A percentile compares a stretch with the other conserved stretches of the same genome.
Conservation (phyloP, 2,113 vertebrate genomes). For the Atractosteus spatula region DNA sequence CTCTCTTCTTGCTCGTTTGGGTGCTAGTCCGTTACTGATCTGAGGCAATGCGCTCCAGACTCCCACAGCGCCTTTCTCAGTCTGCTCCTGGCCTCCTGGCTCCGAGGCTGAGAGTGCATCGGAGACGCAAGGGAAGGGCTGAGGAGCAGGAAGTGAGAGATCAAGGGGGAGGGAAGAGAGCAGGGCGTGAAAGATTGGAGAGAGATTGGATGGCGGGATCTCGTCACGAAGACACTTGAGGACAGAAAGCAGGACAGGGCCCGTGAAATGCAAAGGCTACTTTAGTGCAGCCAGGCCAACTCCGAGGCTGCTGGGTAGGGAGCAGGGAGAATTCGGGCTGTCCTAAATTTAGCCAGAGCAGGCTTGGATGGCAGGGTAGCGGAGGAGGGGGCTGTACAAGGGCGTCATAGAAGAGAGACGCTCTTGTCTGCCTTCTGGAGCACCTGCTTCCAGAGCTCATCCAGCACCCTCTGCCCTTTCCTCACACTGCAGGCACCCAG, state of each 20-base stretch:
- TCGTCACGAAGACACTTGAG: no score
- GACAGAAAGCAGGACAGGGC: not conserved
- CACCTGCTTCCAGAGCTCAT: slow-evolving; percentile 64
- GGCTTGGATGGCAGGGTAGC: slow-evolving; percentile 7
- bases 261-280: not conserved
- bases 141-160: not conserved
- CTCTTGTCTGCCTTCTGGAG: slow-evolving; percentile 34
- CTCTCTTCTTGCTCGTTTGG: no score
- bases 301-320: not conserved
- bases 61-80: no score
- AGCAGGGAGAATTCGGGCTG: slow-evolving; percentile 11
- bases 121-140: not conserved
- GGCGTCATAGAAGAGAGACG: slow-evolving; percentile 16
- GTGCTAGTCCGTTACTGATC: no score
- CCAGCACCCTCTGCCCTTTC: slow-evolving; percentile 29
- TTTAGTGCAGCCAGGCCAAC: not conserved
- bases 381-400: not conserved
- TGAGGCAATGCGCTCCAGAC: no score
- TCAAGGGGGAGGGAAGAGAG: not conserved
- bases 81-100: no score
- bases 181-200: no score
- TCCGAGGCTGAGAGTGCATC: no score
- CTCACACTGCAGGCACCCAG: slow-evolving; percentile 24
- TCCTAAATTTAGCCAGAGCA: slow-evolving; percentile 50
- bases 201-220: no score